Evolutionary conservation across 1,140 invertebrate species (phyloP).

Genomic region (Drosophila malerkotliana): DNA sequence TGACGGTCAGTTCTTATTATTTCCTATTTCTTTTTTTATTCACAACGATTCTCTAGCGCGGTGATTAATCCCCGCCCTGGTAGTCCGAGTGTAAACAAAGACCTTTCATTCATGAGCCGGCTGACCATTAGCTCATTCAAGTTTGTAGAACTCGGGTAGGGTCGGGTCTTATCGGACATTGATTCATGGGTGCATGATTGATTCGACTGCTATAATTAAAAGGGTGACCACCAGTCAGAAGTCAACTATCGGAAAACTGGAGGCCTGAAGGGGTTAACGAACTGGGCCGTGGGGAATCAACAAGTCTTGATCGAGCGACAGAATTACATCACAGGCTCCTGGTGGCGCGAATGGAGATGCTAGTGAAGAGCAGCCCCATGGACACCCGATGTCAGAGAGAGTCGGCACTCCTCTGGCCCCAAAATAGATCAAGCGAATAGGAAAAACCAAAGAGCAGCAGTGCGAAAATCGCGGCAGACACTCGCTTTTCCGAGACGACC

Average conservation of each 20-base stretch:
- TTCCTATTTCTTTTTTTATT: not conserved
- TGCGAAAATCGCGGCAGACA: constrained; percentile 42
- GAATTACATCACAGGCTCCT: constrained; percentile 53
- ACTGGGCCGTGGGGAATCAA: constrained; percentile 17
- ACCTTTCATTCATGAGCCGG: constrained; percentile 33
- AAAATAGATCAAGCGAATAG: constrained; percentile 77
- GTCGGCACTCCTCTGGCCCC: constrained; percentile 26
- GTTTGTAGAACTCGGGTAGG: constrained; percentile 20
- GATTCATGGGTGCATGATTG: constrained; percentile 17
- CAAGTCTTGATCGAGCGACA: constrained; percentile 25
- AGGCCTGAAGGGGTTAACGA: constrained; percentile 16
- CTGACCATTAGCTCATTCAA: constrained; percentile 31
- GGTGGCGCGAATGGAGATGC: constrained; percentile 43
- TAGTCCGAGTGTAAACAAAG: constrained; percentile 39
- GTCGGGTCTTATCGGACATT: constrained; percentile 26
- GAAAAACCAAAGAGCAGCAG: constrained; percentile 66
- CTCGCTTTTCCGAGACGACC: constrained; percentile 42
- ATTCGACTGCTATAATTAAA: constrained; percentile 36
- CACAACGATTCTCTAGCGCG: too few relatives aligned
- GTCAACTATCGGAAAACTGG: constrained; percentile 5
- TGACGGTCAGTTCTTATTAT: not conserved
- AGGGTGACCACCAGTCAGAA: constrained; percentile 25
- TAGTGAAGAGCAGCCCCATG: constrained; percentile 47
- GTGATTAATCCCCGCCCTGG: constrained; percentile 36
- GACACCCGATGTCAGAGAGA: constrained; percentile 54